These are phyloP conservation scores for Isichthys henryi DNA, from an alignment of 2,113 vertebrate genomes.

Conservation along the genomic window DNA sequence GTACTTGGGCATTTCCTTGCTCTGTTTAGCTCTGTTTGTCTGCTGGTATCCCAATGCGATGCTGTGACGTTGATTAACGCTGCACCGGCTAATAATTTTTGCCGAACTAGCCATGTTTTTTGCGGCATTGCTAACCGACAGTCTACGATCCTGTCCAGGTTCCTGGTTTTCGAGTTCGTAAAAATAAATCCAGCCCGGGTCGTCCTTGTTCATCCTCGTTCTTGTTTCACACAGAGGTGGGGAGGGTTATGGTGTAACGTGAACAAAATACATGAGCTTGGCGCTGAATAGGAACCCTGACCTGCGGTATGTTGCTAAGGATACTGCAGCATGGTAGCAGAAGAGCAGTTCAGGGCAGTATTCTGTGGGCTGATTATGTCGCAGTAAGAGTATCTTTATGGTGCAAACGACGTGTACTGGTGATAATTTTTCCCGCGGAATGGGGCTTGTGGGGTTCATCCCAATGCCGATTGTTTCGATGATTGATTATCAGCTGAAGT, in stretches of 20 bases:
- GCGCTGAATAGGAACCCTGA: background rate
- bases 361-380: background rate
- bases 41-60: background rate
- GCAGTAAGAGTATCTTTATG: background rate
- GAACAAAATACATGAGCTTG: background rate
- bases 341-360: background rate
- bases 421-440: background rate
- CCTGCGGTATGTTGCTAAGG: background rate
- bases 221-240: background rate
- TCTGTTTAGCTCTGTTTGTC: background rate
- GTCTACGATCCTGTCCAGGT: background rate
- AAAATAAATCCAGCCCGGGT: background rate
- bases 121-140: background rate
- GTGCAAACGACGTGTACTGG: background rate
- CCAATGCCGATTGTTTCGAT: background rate
- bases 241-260: background rate
- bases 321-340: background rate
- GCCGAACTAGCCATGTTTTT: background rate
- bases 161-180: background rate
- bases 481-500: background rate
- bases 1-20: background rate
- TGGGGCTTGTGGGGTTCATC: background rate
- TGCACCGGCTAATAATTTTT: background rate
- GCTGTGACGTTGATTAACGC: background rate
- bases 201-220: background rate